Evolutionary conservation across 1,140 invertebrate genomes (phyloP).

Genomic region (Lerema accius): DNA sequence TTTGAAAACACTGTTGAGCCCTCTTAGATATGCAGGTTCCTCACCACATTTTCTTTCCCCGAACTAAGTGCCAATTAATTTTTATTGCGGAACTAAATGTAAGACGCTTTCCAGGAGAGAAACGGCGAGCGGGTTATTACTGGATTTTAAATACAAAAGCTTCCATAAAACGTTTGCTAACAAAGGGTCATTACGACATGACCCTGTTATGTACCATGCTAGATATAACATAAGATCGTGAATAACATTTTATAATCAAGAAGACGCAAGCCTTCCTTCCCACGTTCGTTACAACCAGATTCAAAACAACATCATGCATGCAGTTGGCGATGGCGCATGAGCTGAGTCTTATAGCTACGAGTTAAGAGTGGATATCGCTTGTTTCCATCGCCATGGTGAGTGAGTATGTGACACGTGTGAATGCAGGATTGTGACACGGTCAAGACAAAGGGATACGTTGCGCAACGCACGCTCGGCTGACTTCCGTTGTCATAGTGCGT

Average conservation of each 20-base stretch:
- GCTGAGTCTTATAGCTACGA: not conserved
- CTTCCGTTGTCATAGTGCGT: slow-evolving; percentile 57
- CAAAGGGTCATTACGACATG: no score
- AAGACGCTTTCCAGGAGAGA: no score
- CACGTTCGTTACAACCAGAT: slow-evolving; percentile 19
- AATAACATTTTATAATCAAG: slow-evolving; percentile 11
- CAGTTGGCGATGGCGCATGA: not conserved
- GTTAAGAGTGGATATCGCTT: not conserved
- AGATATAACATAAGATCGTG: not conserved
- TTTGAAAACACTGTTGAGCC: no score
- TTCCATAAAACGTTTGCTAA: no score
- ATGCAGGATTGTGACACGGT: slow-evolving; percentile 33
- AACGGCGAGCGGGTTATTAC: no score
- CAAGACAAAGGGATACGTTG: slow-evolving; percentile 62
- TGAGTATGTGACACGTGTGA: slow-evolving; percentile 10
- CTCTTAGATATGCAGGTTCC: no score
- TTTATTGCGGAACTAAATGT: no score
- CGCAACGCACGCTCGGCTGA: slow-evolving; percentile 60
- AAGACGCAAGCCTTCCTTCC: slow-evolving; percentile 15
- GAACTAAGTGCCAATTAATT: no score
- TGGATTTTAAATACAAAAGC: not conserved
- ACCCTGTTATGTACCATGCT: not conserved
- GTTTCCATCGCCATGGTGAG: not conserved
- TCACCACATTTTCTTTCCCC: no score
- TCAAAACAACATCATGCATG: slow-evolving; percentile 13